Conservation (phyloP, 2,113 vertebrate genomes). For the Pelecanus crispus region DNA sequence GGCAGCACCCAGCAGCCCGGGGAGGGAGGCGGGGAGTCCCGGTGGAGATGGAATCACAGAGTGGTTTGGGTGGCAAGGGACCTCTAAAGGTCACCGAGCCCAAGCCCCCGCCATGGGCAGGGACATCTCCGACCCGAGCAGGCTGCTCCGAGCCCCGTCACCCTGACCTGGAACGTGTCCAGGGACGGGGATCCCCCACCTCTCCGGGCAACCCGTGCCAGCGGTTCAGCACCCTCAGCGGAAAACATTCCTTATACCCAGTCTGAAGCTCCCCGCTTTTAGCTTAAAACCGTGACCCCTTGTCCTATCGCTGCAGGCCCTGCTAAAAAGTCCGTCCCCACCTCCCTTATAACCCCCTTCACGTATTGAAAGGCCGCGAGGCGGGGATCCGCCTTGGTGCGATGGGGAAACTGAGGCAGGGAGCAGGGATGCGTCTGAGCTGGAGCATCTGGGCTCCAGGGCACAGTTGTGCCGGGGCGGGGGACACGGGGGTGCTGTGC, state of each 20-base stretch:
- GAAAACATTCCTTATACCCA: rapidly evolving
- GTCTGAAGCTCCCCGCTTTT: neutral
- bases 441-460: neutral
- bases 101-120: neutral
- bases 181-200: neutral
- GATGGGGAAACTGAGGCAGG: neutral
- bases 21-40: neutral
- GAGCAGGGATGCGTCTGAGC: neutral
- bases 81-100: neutral
- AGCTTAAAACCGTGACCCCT: neutral
- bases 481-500: too few relatives aligned
- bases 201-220: neutral
- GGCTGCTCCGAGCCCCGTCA: neutral
- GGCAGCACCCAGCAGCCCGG: neutral
- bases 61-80: neutral
- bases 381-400: neutral
- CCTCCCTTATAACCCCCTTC: neutral
- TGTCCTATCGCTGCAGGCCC: rapidly evolving
- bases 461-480: rapidly evolving
- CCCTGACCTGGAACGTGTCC: neutral
- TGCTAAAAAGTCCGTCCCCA: neutral
- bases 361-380: rapidly evolving
- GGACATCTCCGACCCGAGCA: neutral
- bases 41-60: rapidly evolving
- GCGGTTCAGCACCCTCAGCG: neutral